Percentiles rank a stretch among this genome's conserved stretches.
Evolutionary conservation across 1,140 invertebrate genomes (phyloP).

Genomic region (Bombus haemorrhoidalis): DNA sequence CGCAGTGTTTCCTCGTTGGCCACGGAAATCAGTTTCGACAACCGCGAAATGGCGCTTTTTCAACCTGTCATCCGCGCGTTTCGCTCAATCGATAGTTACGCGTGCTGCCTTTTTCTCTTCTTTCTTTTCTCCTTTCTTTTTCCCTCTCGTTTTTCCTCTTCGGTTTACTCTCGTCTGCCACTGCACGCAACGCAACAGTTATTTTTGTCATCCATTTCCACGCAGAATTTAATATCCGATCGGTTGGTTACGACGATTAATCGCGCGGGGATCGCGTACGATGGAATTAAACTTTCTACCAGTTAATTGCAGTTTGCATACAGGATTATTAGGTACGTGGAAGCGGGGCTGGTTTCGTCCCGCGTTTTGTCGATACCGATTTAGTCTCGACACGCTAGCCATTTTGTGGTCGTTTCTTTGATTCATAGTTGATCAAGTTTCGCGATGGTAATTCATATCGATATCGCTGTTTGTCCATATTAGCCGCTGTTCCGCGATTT

Average conservation of each 20-base stretch:
- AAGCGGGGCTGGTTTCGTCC: neutral
- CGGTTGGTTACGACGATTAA: slow-evolving; percentile 27
- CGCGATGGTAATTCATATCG: neutral
- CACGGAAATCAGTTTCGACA: slow-evolving; percentile 11
- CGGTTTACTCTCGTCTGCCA: neutral
- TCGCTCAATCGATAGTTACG: slow-evolving; percentile 36
- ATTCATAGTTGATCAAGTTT: neutral
- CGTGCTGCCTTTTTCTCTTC: neutral
- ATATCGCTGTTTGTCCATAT: neutral
- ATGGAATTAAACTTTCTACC: slow-evolving; percentile 28
- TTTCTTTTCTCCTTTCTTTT: neutral
- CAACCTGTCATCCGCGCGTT: neutral
- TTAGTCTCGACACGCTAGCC: neutral
- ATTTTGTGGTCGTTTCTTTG: neutral
- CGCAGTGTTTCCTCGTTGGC: neutral
- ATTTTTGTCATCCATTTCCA: slow-evolving; percentile 26
- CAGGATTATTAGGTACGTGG: neutral
- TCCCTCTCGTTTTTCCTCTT: neutral
- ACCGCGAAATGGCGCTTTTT: slow-evolving; percentile 42
- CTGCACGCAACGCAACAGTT: slow-evolving; percentile 1
- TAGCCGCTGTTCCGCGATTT: neutral
- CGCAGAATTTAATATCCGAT: slow-evolving; percentile 26
- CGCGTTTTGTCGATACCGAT: neutral
- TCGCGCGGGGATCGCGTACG: slow-evolving; percentile 2
- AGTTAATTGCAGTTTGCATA: slow-evolving; percentile 23